These are phyloP conservation scores for Eubasilissa regina DNA, from an alignment of 1,140 invertebrate species.

Conservation along the genomic window DNA sequence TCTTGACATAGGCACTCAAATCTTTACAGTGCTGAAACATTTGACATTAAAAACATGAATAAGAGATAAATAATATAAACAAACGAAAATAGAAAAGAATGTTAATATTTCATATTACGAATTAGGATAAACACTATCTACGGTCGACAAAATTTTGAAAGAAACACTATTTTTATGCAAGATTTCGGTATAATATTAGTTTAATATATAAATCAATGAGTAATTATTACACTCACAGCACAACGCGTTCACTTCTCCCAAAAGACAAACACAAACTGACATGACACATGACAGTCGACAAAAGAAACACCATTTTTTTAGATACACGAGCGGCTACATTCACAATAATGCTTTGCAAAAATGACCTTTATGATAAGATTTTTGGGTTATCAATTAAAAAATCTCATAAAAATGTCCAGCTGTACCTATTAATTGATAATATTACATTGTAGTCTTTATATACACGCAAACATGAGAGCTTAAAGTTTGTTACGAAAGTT, in stretches of 20 bases:
- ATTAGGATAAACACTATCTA: slow-evolving; percentile 15
- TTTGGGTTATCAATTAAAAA: too few species aligned
- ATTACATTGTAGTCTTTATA: too few species aligned
- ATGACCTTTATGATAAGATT: not conserved
- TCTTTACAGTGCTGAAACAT: too few species aligned
- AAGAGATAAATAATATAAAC: slow-evolving; percentile 29
- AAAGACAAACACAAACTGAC: slow-evolving; percentile 37
- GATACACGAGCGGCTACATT: slow-evolving; percentile 11
- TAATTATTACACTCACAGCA: slow-evolving; percentile 3
- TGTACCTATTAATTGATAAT: too few species aligned
- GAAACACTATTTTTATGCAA: slow-evolving; percentile 5
- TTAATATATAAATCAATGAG: not conserved
- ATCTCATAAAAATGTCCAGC: too few species aligned
- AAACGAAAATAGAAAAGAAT: slow-evolving; percentile 37
- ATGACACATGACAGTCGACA: slow-evolving; percentile 22
- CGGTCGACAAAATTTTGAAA: not conserved
- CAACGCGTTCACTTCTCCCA: not conserved
- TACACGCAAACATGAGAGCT: too few species aligned
- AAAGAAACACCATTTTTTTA: slow-evolving; percentile 4
- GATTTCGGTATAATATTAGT: not conserved
- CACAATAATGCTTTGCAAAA: not conserved
- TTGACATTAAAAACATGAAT: not conserved
- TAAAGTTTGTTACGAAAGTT: too few species aligned
- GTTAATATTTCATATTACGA: slow-evolving; percentile 26
- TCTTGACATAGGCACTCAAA: too few species aligned